Conservation (phyloP, 2,888 invertebrate genomes). For the Archips xylosteana region DNA sequence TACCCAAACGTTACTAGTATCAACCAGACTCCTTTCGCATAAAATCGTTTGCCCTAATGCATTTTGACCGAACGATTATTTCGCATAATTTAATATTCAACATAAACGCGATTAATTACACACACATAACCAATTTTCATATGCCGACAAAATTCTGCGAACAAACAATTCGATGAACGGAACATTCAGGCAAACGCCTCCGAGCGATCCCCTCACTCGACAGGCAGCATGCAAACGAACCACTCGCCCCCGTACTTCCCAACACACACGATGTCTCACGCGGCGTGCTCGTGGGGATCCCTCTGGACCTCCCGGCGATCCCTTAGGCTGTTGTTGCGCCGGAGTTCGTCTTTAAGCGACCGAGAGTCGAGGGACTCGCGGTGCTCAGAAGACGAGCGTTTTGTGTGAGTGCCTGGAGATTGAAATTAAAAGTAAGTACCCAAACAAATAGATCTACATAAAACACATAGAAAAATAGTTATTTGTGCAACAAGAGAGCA, state of each 20-base stretch:
- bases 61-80: too few species aligned
- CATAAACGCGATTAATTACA: too few species aligned
- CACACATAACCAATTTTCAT: too few species aligned
- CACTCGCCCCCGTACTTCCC: constrained; percentile 33
- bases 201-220: not conserved
- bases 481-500: too few species aligned
- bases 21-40: not conserved
- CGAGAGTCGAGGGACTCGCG: constrained; percentile 74
- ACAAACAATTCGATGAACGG: not conserved
- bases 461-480: too few species aligned
- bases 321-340: constrained; percentile 76
- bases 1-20: not conserved
- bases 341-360: constrained; percentile 71
- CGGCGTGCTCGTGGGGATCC: constrained; percentile 55
- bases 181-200: not conserved
- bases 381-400: constrained; percentile 81
- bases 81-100: not conserved
- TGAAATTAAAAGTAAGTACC: too few species aligned
- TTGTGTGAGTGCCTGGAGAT: constrained; percentile 74
- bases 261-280: too few species aligned
- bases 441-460: too few species aligned
- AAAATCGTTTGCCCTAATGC: not conserved
- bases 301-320: constrained; percentile 66
- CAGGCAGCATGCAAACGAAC: not conserved
- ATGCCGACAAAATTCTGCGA: not conserved